Conservation (phyloP, 2,113 vertebrate genomes). For the Alectura lathami region DNA sequence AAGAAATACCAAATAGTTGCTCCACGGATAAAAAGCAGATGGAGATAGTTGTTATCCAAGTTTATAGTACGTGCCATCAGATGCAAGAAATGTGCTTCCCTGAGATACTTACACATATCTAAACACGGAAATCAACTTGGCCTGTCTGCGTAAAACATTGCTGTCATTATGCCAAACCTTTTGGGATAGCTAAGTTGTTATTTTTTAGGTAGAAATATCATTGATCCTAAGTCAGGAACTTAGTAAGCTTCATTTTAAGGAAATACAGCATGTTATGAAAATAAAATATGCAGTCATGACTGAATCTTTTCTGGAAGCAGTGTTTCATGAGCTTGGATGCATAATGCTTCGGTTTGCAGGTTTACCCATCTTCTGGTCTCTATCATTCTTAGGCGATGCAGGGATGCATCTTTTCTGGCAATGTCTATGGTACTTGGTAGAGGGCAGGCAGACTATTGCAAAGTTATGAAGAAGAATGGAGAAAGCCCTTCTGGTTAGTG, state of each 20-base stretch:
- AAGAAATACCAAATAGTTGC: neutral
- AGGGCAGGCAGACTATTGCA: neutral
- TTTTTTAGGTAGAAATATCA: neutral
- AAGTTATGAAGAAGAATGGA: neutral
- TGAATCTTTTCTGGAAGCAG: neutral
- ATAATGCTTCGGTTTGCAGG: neutral
- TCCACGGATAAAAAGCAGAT: neutral
- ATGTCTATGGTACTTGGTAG: neutral
- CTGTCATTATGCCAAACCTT: neutral
- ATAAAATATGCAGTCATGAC: neutral
- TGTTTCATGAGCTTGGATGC: neutral
- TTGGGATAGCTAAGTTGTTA: neutral
- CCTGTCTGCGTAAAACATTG: neutral
- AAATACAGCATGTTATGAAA: neutral
- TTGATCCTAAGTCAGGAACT: neutral
- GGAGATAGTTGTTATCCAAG: neutral
- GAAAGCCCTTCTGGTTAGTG: neutral
- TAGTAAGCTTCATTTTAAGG: neutral
- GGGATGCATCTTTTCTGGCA: neutral
- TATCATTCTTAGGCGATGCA: neutral
- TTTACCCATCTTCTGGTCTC: neutral
- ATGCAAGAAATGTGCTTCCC: neutral
- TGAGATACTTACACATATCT: neutral
- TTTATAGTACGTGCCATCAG: neutral
- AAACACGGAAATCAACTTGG: neutral